Evolutionary conservation across 2,797 vertebrate genomes (phyloP), one percentile per base, ranked within the genome.

Genomic region (Ambastaia sidthimunki): DNA sequence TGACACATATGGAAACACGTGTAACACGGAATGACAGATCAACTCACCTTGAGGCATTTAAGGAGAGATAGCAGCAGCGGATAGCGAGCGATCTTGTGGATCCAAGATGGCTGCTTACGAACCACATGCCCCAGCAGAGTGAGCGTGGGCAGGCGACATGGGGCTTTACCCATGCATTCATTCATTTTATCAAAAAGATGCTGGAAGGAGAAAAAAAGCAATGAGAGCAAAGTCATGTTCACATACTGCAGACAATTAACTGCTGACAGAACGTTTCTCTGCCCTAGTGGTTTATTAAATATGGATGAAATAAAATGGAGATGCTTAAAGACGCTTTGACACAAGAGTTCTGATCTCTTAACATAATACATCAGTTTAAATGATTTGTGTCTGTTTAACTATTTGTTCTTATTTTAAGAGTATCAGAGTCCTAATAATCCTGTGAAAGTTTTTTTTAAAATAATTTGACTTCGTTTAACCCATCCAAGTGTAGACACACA

Each of bases 101-200:
- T 99, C 98, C 98, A 99, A 79, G 97, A 96, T 2, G 98, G 98
- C 91, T 99, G 98, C 86, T 96, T 95, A 80, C 97, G 94, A 85
- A 99, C 93, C 54, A 99, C 96, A 0, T 99, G 96, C 31, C 98
- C 97, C 81, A 99, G 93, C 59, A 99, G 90, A 4, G 94, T 96
- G 86, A 99, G 96, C 54, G 95, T 94, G 89, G 96, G 92, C 88
- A 98, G 92, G 76, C 98, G 96, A 73, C 96, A 98, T 80, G 93
- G 86, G 74, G 94, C 94, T 90, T 95, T 98, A 90, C 94, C 94
- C 95, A 99, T 95, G 69, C 96, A 98, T 88, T 99, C 98, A 73
- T 98, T 98, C 93, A 99, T 97, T 93, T 97, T 98, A 90, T 99
- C 98, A 92, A 99, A 92, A 89, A 99, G 96, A 92, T 99, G 98